Conservation (phyloP, 2,888 invertebrate genomes). For the Norana najaformis region DNA sequence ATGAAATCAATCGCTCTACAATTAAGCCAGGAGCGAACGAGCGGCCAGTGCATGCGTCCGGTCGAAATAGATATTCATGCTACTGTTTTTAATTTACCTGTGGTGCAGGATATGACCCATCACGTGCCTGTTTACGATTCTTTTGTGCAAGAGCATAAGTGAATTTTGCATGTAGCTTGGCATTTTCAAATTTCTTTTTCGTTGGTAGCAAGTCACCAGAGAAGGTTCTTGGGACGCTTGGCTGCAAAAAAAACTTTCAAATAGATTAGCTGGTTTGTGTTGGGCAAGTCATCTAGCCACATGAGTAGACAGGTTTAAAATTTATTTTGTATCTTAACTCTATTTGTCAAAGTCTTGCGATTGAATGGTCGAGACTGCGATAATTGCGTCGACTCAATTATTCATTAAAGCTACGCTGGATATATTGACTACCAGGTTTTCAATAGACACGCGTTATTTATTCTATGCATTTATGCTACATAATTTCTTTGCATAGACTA, state of each 20-base stretch:
- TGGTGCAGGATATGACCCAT: not conserved
- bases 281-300: not conserved
- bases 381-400: not conserved
- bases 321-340: not conserved
- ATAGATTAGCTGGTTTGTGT: not conserved
- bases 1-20: no score
- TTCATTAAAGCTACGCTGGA: no score
- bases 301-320: not conserved
- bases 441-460: no score
- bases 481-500: not conserved
- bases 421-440: no score
- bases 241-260: not conserved
- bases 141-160: not conserved
- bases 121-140: not conserved
- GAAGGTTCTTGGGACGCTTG: no score
- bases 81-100: not conserved
- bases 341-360: not conserved
- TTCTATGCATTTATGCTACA: no score
- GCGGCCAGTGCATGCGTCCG: no score
- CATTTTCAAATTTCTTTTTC: not conserved
- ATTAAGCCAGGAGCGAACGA: no score
- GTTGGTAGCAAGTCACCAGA: no score
- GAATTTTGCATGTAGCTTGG: not conserved
- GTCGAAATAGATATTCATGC: no score
- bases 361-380: not conserved